Evolutionary conservation across 1,140 invertebrate genomes (phyloP), one percentile per base, ranked within the genome.

Genomic region (Thrips palmi): DNA sequence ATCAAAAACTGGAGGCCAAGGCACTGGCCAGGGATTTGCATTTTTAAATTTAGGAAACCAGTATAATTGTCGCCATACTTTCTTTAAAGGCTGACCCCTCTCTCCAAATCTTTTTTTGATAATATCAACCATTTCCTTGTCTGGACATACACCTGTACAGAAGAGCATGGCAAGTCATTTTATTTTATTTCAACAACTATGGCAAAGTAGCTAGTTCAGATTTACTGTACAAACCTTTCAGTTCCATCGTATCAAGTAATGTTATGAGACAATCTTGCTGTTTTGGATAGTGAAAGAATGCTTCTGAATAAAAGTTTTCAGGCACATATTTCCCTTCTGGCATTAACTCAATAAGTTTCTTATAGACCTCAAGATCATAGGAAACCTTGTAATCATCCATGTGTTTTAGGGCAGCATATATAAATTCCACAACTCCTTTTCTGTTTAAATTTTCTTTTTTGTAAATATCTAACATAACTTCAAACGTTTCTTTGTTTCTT

Each of bases 31-130:
- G 2, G 93, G 93, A 46, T 85, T 88, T 0, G 78, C 54, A 56
- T 96, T 77, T 51, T 76, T 84, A 50, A 97, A 88, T 57, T 97
- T 97, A 3, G 92, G 89, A 76, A 94, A 80, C 94, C 94, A 99
- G 52, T 97, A 99, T 64, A 87, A 74, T 80, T 97, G 91, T 31
- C 88, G 65, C 64, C 74, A 77, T 52, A 73, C 83, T 54, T 92
- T 94, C 41, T 82, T 61, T 10, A 87, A 54, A 0, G 84, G 81
- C 52, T 74, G 69, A 8, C 75, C 75, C 48, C 74, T 62, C 39
- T 64, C 60, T 0, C 92, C 91, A 65, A 97, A 98, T 27, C 76
- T 71, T 50, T 79, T 80, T 6, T 77, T 44, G 1, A 97, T 54
- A 48, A 92, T 76, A 39, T 69, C 58, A 49, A 89, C 74, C 55